A percentile compares a stretch with the other conserved stretches of the same genome.
Conservation (phyloP, 2,888 invertebrate species). For the Prosapia bicincta region DNA sequence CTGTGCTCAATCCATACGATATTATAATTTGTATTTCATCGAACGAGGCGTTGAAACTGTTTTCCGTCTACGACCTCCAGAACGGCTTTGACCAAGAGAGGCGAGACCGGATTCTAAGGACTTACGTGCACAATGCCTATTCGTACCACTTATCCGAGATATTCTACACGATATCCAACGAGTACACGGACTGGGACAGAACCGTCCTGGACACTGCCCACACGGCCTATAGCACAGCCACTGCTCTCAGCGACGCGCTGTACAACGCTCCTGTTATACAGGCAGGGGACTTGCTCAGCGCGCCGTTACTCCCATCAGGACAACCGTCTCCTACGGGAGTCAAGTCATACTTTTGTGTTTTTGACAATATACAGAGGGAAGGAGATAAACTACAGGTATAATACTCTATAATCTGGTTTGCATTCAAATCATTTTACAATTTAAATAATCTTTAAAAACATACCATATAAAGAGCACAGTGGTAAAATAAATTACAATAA, state of each 20-base stretch:
- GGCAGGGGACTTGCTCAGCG: slow-evolving; percentile 76
- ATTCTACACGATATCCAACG: slow-evolving; percentile 86
- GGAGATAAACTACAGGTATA: slow-evolving; percentile 82
- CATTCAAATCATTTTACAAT: too few relatives aligned
- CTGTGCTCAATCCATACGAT: slow-evolving; percentile 66
- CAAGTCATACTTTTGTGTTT: slow-evolving; percentile 84
- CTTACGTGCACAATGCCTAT: slow-evolving; percentile 91
- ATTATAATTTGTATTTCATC: slow-evolving; percentile 87
- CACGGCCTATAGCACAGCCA: slow-evolving; percentile 69
- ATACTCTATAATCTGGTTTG: too few relatives aligned
- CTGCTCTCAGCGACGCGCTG: slow-evolving; percentile 89
- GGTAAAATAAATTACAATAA: too few relatives aligned
- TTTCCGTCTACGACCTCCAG: slow-evolving; percentile 48
- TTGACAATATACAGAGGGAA: slow-evolving; percentile 86
- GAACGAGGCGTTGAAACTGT: slow-evolving; percentile 85
- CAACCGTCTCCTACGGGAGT: slow-evolving; percentile 41
- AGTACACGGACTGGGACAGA: slow-evolving; percentile 96
- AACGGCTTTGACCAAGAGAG: slow-evolving; percentile 81
- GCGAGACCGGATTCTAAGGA: slow-evolving; percentile 64
- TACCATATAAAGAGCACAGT: too few relatives aligned
- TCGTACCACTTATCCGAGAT: slow-evolving; percentile 94
- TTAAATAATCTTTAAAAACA: too few relatives aligned
- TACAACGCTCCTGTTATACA: slow-evolving; percentile 87
- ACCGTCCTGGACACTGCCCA: slow-evolving; percentile 83
- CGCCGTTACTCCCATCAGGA: slow-evolving; percentile 46